phyloP scores from a whole-genome alignment of 2,113 vertebrate genomes.

The Vulpes vulpes region DNA sequence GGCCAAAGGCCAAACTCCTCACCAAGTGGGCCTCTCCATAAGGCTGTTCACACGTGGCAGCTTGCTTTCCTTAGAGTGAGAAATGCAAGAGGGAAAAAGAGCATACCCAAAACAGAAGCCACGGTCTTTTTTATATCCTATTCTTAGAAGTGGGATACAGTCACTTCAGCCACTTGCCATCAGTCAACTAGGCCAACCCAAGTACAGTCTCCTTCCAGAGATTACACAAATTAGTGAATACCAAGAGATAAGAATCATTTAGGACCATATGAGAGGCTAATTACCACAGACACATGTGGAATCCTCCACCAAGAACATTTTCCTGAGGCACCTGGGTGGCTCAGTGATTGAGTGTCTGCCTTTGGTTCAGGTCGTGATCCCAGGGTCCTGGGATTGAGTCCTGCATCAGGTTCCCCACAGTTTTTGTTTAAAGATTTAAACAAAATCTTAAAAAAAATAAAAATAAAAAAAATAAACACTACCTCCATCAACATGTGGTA shows the following conservation, averaged over 20 bases:
- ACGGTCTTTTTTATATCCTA: neutral
- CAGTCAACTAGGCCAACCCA: neutral
- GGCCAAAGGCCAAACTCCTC: neutral
- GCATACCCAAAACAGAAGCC: neutral
- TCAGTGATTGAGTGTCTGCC: too few relatives aligned
- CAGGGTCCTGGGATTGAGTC: too few relatives aligned
- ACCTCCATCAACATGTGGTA: neutral
- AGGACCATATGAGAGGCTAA: neutral
- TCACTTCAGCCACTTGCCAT: neutral
- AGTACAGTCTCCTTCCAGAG: neutral
- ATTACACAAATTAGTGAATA: neutral
- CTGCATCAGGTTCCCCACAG: too few relatives aligned
- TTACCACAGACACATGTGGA: neutral
- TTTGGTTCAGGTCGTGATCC: too few relatives aligned
- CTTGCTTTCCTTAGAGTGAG: neutral
- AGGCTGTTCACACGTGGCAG: neutral
- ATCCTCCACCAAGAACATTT: neutral
- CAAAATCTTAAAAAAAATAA: too few relatives aligned
- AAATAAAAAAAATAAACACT: too few relatives aligned
- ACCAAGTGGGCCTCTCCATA: neutral
- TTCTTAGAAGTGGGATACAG: neutral
- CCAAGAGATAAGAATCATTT: neutral
- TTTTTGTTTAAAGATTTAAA: too few relatives aligned
- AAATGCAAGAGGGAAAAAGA: neutral
- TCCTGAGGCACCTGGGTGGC: neutral